Base-by-base conservation (phyloP, 2,888 invertebrate species). In the Lepidocyrtinus sp. region DNA sequence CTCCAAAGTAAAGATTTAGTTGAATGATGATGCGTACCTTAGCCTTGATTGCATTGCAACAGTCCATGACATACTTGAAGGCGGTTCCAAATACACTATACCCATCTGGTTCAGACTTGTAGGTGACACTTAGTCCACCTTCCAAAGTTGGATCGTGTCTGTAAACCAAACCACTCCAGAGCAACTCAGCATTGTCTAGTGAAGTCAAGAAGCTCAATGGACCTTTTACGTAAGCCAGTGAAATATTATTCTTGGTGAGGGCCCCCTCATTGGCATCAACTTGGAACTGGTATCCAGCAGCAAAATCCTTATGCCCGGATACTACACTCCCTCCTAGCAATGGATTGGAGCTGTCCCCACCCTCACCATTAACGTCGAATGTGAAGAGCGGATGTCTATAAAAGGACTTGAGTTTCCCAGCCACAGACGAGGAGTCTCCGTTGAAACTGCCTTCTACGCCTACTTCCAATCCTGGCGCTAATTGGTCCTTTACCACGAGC, bases 171-270 rank as follows among this genome's bases (percentile, higher is more conserved):
- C 75, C 70, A 17, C 68, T 70, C 67, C 68, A 71, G 26, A 79
- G 62, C 7, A 71, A 55, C 17, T 82, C 79, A 1, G 79, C 78
- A 21, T 82, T 82, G 59, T 79, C 79, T 22, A 82, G 21, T 1
- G 27, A 21, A 7, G 75, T 2, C 15, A 68, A 59, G n/a, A 82
- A 24, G 17, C 65, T 72, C 12, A 75, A 15, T 21, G 73, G 73
- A 22, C 82, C 79, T 7, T 72, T 62, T 1, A 79, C 82, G 50
- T 72, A 78, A 2, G 75, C 78, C 24, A 78, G 9, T 1, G 75
- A 7, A n/a, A 79, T 25, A 50, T 82, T 82, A 22, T 64, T 75
- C 22, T 79, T 79, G 27, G 75, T 82, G 3, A 79, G 5, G 0
- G 17, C 15, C 22, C 27, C 2, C 17, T 82, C 79, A 15, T 7